Conservation (phyloP, 1,140 invertebrate species). For the Cylas formicarius region DNA sequence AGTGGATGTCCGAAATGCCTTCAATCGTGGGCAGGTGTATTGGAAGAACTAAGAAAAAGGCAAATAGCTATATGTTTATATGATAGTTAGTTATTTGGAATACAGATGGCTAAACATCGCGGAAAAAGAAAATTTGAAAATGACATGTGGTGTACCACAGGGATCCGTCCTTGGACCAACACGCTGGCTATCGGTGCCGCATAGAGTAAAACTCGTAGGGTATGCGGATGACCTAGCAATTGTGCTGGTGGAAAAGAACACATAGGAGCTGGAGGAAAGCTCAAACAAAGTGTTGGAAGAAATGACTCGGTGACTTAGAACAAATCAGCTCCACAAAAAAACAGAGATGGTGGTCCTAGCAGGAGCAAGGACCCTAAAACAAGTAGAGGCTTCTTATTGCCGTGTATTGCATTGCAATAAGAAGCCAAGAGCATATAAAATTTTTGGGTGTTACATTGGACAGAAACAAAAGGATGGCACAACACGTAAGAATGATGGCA, state of each 20-base stretch:
- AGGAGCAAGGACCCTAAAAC: background rate
- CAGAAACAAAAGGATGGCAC: background rate
- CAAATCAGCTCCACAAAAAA: background rate
- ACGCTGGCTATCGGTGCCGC: background rate
- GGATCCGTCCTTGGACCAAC: background rate
- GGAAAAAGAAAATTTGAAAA: background rate
- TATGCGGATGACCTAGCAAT: background rate
- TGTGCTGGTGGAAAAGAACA: background rate
- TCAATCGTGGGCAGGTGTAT: constrained; percentile 41
- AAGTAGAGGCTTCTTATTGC: background rate
- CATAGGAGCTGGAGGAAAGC: too few species aligned
- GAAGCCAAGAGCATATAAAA: background rate
- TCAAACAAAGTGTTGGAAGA: background rate
- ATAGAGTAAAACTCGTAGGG: background rate
- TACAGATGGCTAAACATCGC: background rate
- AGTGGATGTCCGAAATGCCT: too few species aligned
- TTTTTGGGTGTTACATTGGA: background rate
- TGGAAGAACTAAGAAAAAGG: background rate
- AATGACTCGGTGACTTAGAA: background rate
- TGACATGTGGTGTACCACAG: constrained; percentile 1
- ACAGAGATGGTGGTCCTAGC: background rate
- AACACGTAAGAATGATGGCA: background rate
- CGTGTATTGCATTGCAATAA: background rate
- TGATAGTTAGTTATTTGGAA: too few species aligned
- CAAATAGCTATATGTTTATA: background rate